A percentile compares a stretch with the other conserved stretches of the same genome.
Evolutionary conservation across 2,113 vertebrate genomes (phyloP).

Genomic region (Nymphicus hollandicus): DNA sequence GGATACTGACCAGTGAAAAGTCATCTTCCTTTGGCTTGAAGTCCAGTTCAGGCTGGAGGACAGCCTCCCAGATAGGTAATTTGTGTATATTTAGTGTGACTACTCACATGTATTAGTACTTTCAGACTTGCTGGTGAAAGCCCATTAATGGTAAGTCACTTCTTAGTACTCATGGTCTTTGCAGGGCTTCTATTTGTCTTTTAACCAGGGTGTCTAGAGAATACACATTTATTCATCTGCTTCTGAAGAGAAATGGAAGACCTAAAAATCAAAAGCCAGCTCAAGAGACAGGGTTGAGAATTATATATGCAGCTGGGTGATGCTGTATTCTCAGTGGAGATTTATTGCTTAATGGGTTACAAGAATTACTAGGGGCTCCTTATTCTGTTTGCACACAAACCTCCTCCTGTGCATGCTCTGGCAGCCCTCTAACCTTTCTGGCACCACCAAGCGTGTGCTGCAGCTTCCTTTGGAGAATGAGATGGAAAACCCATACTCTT

Average conservation of each 20-base stretch:
- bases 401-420: constrained; percentile 3
- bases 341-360: constrained; percentile 7
- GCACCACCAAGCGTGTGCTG: rapidly evolving
- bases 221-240: background rate
- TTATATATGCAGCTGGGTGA: background rate
- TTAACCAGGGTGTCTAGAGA: background rate
- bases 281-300: background rate
- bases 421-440: constrained; percentile 1
- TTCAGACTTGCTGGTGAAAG: background rate
- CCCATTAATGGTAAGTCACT: background rate
- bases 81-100: background rate
- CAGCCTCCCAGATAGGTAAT: background rate
- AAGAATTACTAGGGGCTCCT: background rate
- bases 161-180: background rate
- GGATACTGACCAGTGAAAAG: background rate
- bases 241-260: background rate
- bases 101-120: background rate
- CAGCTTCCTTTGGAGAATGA: background rate
- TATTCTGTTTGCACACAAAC: background rate
- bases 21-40: background rate
- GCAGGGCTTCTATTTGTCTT: background rate
- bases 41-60: background rate
- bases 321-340: background rate
- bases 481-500: background rate
- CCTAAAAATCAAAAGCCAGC: background rate